Base-by-base conservation (phyloP, 2,797 vertebrate genomes). In the Microctenopoma steveboyesi region DNA sequence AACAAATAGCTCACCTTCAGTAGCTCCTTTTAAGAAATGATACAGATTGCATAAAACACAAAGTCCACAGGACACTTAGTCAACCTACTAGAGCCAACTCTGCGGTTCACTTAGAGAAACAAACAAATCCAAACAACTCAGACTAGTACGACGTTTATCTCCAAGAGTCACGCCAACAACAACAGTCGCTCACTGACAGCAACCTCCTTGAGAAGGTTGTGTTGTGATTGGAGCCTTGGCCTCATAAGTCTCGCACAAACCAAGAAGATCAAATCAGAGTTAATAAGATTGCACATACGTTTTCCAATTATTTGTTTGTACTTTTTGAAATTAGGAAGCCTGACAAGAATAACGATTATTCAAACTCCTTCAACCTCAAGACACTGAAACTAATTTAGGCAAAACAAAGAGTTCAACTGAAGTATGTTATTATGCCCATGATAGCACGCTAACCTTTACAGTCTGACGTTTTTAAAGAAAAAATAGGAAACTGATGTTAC, bases 401-500 rank as follows among this genome's bases (percentile, higher is more conserved):
- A 33, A 6, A 33, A 33, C 30, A 33, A 5, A 5, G 30, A 7
- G 30, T 33, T 33, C 30, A 7, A 33, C 30, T 33, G 5, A 33
- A 33, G 30, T 33, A 7, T 6, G 30, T 33, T 33, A 33, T 6
- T 6, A 33, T 33, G 30, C 30, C 7, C 30, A 33, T 6, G 7
- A 33, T 33, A 33, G 30, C 30, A 33, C 7, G 30, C 30, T 5
- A 33, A 7, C 30, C 0, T 33, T 33, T 33, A 33, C 30, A 33
- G 7, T 33, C 30, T 33, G 5, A 11, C 37, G 11, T 37, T 74
- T 63, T 80, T 70, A 59, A 49, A 72, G 33, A 14, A 30, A 11
- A 70, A 40, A 57, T 22, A 35, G 18, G 40, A 69, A 83, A 42
- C 9, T 39, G 37, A 78, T 40, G 47, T 59, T 68, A 65, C 52